A percentile compares a stretch with the other conserved stretches of the same genome.
phyloP scores from a whole-genome alignment of 2,797 vertebrate genomes.

The Capromys pilorides region DNA sequence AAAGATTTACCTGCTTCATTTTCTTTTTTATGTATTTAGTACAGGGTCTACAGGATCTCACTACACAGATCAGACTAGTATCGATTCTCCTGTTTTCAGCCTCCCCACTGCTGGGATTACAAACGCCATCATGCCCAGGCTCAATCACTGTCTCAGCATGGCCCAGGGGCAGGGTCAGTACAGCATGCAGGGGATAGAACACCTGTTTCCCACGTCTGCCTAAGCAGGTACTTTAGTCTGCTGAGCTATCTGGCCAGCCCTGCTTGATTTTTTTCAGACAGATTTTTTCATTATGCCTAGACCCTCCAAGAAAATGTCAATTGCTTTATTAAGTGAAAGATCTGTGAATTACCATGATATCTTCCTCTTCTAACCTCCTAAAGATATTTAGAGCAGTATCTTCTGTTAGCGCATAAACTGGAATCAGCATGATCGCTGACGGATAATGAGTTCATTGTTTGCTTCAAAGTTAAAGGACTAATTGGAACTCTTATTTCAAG shows the following conservation, averaged over 20 bases:
- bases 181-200: too few relatives aligned
- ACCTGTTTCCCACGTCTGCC: too few relatives aligned
- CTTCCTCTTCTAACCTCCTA: neutral
- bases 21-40: neutral
- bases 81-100: too few relatives aligned
- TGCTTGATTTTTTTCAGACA: neutral
- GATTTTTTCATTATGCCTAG: constrained; percentile 39
- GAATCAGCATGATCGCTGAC: constrained; percentile 34
- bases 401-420: neutral
- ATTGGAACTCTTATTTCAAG: constrained; percentile 56
- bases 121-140: too few relatives aligned
- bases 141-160: too few relatives aligned
- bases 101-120: too few relatives aligned
- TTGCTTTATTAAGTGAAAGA: constrained; percentile 28
- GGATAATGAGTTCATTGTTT: constrained; percentile 62
- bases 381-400: neutral
- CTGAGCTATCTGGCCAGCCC: too few relatives aligned
- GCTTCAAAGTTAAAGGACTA: constrained; percentile 56
- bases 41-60: too few relatives aligned
- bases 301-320: constrained; percentile 21
- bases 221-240: too few relatives aligned
- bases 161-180: too few relatives aligned
- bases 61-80: too few relatives aligned
- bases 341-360: neutral
- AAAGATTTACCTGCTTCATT: constrained; percentile 39